These are phyloP conservation scores for Cololabis saira DNA, from an alignment of 2,113 vertebrate species.

Conservation along the genomic window DNA sequence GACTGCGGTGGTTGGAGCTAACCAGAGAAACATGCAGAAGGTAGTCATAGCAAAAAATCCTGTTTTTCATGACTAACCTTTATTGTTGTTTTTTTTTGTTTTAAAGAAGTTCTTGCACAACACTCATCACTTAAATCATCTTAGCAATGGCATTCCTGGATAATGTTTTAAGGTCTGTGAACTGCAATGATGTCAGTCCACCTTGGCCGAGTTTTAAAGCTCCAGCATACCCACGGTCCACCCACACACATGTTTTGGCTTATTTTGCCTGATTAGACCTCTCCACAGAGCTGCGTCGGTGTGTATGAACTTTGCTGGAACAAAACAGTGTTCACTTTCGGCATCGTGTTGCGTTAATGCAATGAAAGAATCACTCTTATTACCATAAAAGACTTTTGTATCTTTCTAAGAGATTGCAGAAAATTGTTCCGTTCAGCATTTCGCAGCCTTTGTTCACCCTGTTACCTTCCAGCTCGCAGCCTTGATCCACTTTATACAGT, in stretches of 20 bases:
- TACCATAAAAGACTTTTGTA: background rate
- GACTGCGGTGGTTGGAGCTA: no score
- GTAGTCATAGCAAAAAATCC: no score
- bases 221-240: background rate
- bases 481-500: background rate
- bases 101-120: no score
- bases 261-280: constrained; percentile 17
- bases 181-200: background rate
- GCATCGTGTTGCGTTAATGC: background rate
- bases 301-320: background rate
- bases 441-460: background rate
- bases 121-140: no score
- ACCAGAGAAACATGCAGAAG: no score
- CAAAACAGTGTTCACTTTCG: background rate
- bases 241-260: constrained; percentile 10
- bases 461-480: background rate
- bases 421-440: constrained; percentile 2
- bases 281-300: constrained; percentile 1
- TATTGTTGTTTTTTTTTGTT: background rate
- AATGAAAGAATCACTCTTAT: background rate
- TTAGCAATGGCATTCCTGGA: background rate
- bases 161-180: background rate
- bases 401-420: background rate
- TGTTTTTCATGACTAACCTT: no score
- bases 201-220: background rate